These are phyloP conservation scores for Orthosia gothica DNA, from an alignment of 2,888 invertebrate species.

Conservation along the genomic window DNA sequence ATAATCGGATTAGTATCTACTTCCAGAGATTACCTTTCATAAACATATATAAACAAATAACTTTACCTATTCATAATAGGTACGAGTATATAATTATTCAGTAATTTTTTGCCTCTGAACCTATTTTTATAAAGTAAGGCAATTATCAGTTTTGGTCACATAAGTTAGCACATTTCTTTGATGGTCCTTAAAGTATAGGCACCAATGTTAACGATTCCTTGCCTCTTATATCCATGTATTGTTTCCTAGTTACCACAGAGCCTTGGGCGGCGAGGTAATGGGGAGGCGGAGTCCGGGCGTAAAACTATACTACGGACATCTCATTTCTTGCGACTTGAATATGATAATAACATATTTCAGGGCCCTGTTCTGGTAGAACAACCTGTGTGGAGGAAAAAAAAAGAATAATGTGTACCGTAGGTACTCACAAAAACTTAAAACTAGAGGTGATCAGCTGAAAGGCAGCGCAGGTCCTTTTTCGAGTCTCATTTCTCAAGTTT, in stretches of 20 bases:
- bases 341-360: constrained; percentile 88
- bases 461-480: not conserved
- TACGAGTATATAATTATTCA: too few species aligned
- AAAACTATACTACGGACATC: constrained; percentile 83
- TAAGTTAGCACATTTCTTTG: not conserved
- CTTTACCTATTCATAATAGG: too few species aligned
- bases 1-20: too few species aligned
- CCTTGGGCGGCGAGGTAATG: constrained; percentile 86
- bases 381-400: constrained; percentile 40
- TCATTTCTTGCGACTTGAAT: constrained; percentile 82
- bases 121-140: too few species aligned
- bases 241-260: constrained; percentile 73
- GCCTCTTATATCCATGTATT: constrained; percentile 51
- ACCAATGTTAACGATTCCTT: constrained; percentile 47
- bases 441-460: not conserved
- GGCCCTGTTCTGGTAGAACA: constrained; percentile 35
- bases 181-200: not conserved
- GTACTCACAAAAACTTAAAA: not conserved
- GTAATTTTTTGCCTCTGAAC: not conserved
- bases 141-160: not conserved
- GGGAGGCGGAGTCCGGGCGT: constrained; percentile 84
- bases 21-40: too few species aligned
- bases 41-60: too few species aligned
- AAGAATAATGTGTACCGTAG: constrained; percentile 5
- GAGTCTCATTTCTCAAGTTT: not conserved